Conservation (phyloP, 2,888 invertebrate genomes). For the Cactoblastis cactorum region DNA sequence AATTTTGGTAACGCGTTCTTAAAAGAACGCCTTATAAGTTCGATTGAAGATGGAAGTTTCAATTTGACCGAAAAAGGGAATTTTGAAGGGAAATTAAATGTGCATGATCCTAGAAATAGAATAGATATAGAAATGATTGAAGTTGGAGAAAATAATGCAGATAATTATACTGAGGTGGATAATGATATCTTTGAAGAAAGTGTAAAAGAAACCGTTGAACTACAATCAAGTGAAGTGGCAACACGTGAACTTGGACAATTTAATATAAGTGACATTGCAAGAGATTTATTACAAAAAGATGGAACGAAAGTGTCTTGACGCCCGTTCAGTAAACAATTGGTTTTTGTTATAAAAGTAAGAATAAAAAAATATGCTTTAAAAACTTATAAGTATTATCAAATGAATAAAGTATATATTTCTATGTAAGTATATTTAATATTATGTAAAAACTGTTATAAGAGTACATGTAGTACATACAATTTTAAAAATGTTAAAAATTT, state of each 20-base stretch:
- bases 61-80: neutral
- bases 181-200: neutral
- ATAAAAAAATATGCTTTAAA: no score
- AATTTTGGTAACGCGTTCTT: constrained; percentile 57
- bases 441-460: no score
- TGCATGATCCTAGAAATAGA: neutral
- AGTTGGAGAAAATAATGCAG: neutral
- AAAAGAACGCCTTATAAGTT: constrained; percentile 33
- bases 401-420: no score
- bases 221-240: neutral
- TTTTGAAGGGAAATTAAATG: neutral
- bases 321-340: neutral
- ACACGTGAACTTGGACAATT: neutral
- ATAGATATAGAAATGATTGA: neutral
- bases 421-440: no score
- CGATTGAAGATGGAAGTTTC: neutral
- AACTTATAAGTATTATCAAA: no score
- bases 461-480: no score
- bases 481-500: no score
- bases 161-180: neutral
- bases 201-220: neutral
- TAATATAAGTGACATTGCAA: neutral
- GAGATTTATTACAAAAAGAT: neutral
- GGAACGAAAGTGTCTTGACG: neutral
- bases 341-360: no score